Percentiles rank a stretch among this genome's conserved stretches.
Conservation (phyloP, 2,113 vertebrate genomes). For the Pogonocichla stellata region DNA sequence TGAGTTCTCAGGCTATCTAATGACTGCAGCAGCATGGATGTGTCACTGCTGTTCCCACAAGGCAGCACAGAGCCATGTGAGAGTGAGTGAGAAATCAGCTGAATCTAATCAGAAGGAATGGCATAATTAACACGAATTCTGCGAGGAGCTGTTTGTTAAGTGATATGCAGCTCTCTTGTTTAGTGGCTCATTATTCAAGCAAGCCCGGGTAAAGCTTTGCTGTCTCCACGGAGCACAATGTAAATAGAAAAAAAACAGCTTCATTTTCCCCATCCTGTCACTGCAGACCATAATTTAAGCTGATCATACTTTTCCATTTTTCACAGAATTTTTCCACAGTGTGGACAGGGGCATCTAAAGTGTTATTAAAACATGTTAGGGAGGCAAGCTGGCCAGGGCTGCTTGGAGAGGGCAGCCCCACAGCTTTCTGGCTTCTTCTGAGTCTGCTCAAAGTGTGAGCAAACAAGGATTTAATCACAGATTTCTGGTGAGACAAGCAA, state of each 20-base stretch:
- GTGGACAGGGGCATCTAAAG: neutral
- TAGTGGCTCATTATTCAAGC: constrained; percentile 2
- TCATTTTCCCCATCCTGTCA: neutral
- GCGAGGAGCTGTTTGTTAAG: constrained; percentile 8
- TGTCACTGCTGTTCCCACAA: constrained; percentile 23
- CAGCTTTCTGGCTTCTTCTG: neutral
- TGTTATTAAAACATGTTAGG: neutral
- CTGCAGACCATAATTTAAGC: neutral
- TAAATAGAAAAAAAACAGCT: neutral
- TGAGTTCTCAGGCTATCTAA: neutral
- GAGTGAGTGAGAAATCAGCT: constrained; percentile 54
- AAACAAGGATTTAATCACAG: neutral
- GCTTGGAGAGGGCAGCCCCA: neutral
- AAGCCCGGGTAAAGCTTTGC: neutral
- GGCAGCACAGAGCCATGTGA: constrained; percentile 6
- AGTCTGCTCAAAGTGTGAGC: neutral
- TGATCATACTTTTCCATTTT: neutral
- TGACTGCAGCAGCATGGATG: neutral
- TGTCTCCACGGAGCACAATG: neutral
- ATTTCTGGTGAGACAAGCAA: neutral
- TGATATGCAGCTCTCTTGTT: neutral
- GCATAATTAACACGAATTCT: constrained; percentile 35
- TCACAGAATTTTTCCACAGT: neutral
- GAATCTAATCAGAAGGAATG: constrained; percentile 33
- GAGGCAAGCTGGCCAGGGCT: neutral